Evolutionary conservation across 2,113 vertebrate genomes (phyloP), one percentile per base, ranked within the genome.

Genomic region (Poecilia latipinna): DNA sequence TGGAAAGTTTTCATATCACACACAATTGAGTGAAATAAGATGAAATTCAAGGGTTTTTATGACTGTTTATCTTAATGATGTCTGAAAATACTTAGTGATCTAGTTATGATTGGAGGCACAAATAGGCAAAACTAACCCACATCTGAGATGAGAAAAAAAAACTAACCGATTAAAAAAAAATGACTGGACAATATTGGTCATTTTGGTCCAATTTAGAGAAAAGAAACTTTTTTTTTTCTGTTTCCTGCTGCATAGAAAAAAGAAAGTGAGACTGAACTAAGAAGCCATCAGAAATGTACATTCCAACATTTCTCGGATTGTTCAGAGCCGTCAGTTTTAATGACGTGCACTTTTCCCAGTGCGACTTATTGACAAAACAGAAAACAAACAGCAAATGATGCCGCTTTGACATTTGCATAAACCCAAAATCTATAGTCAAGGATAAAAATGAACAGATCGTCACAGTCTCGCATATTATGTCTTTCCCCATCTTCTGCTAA

Each of bases 401-500:
- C 22, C 10, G 24, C n/a, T 57, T 57, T 57, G 24, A 57, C 22
- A 57, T 57, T 57, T 57, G 24, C 51, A 57, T 57, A n/a, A 37
- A 57, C 24, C 51, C 51, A 3, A 64, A 64, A 32, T 8, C 65
- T 28, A n/a, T 6, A 39, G 39, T 66, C n/a, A 42, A 66, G 65
- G 12, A 39, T 66, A 15, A 67, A 17, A 17, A 13, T 26, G 35
- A 39, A 39, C 35, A 26, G 12, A 4, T 1, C 2, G n/a, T 8
- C 69, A 35, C 32, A 37, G 17, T 29, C 1, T 37, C 7, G 19
- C 17, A 26, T 4, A 61, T 57, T 32, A 31, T 15, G 22, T 51
- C 22, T 28, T 75, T 51, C 33, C 4, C 28, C 70, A 0, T 5
- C 8, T 35, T 48, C 63, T 44, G 64, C 61, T 82, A 74, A 78